phyloP scores from a whole-genome alignment of 2,888 invertebrate species.

The Lucinisca nassula region DNA sequence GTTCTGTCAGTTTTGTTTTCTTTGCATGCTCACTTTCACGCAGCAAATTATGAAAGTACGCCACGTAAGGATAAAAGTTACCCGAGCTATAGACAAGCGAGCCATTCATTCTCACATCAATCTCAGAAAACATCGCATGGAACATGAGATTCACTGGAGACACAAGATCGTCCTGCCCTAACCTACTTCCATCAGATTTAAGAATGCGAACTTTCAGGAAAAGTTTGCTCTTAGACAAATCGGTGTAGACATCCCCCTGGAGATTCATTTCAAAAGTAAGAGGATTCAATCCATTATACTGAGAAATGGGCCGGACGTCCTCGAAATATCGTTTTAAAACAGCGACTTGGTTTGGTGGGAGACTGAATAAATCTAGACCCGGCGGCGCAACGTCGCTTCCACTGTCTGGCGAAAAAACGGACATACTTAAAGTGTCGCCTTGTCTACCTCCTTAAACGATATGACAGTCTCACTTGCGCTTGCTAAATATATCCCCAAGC shows the following conservation, averaged over 20 bases:
- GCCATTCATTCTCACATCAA: conserved; percentile 13
- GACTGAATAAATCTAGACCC: background rate
- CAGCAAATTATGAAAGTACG: background rate
- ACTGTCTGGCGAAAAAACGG: conserved; percentile 12
- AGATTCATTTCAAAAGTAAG: background rate
- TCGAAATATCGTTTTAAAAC: conserved; percentile 7
- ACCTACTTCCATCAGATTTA: background rate
- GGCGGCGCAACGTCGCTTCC: conserved; percentile 1
- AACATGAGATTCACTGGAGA: conserved; percentile 11
- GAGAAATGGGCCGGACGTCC: background rate
- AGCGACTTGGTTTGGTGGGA: background rate
- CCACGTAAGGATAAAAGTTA: conserved; percentile 5
- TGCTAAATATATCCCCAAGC: background rate
- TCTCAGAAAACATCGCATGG: background rate
- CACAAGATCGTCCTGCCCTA: background rate
- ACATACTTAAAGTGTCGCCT: background rate
- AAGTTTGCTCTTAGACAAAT: conserved; percentile 10
- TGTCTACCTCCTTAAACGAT: background rate
- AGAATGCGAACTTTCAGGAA: conserved; percentile 7
- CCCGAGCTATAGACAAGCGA: background rate
- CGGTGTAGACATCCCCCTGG: conserved; percentile 13
- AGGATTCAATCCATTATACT: background rate
- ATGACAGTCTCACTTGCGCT: background rate
- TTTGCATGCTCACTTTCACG: background rate
- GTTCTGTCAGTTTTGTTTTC: background rate